Evolutionary conservation across 2,113 vertebrate species (phyloP), one percentile per base, ranked within the genome.

Genomic region (Puntigrus tetrazona): DNA sequence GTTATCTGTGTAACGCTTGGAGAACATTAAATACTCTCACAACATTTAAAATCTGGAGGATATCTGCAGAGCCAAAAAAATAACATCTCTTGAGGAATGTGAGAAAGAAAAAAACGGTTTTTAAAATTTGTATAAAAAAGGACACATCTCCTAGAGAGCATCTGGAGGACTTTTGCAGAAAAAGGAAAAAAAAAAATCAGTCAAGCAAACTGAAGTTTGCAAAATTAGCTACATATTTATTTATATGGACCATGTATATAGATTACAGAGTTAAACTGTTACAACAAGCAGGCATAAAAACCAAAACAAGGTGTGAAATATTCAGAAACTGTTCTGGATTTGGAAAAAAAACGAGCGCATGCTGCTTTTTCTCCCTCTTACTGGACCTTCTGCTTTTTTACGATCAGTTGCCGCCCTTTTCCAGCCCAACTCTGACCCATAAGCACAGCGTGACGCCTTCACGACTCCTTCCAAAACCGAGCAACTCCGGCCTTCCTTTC

Each of bases 371-470:
- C 18, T 16, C 41, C n/a, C 20, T 57, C 55, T 76, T 29, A 52
- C 45, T 36, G 69, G 13, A 78, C 52, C 82, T 27, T 82, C 70
- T 14, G 22, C 47, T 78, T 63, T 31, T 38, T 84, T 82, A 72
- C 86, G 3, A 38, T 84, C 82, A 87, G n/a, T 52, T 65, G 79
- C 82, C 36, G 22, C 38, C 70, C 78, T 34, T 41, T 63, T 61
- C n/a, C 20, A 70, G 59, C 59, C 67, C 76, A 41, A 41, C 72
- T 18, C 59, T 81, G 72, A 52, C 61, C 61, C 55, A 41, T 31
- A 27, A 57, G 43, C 29, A 72, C 36, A 63, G 52, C 25, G 25
- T 84, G 79, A 86, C 5, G 70, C 57, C 78, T 27, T 78, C 45
- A 34, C 79, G 61, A 75, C 31, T 59, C 43, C 36, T 70, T 57